A percentile compares a stretch with the other conserved stretches of the same genome.
phyloP scores from a whole-genome alignment of 2,113 vertebrate genomes.

The Ageneiosus marmoratus region DNA sequence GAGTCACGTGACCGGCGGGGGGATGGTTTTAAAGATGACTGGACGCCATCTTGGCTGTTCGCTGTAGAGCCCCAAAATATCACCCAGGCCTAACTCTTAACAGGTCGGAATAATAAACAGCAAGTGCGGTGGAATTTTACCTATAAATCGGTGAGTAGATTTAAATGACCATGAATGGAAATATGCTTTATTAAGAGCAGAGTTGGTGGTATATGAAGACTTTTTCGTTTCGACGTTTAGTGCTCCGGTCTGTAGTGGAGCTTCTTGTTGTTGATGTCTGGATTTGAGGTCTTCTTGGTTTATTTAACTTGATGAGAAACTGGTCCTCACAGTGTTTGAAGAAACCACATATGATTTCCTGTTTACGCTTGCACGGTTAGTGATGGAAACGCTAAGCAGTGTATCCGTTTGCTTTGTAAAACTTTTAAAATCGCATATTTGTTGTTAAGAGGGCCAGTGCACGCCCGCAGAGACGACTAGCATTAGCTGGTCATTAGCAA shows the following conservation, averaged over 20 bases:
- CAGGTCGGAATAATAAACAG: constrained; percentile 56
- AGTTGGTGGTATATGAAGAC: neutral
- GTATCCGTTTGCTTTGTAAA: neutral
- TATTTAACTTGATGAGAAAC: too few relatives aligned
- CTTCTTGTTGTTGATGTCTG: constrained; percentile 1
- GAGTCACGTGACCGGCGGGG: constrained; percentile 69
- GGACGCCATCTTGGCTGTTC: constrained; percentile 86
- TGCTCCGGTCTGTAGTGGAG: constrained; percentile 24
- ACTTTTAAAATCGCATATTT: neutral
- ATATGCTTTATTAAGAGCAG: neutral
- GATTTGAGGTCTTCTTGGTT: neutral
- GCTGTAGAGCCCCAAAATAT: constrained; percentile 64
- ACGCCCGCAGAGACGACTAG: neutral
- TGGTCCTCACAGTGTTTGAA: neutral
- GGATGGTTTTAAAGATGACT: constrained; percentile 80
- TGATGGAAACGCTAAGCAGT: neutral
- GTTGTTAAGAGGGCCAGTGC: neutral
- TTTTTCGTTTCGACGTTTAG: neutral
- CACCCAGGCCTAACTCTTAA: constrained; percentile 59
- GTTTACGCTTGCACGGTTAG: neutral
- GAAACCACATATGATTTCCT: neutral
- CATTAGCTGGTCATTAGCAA: neutral
- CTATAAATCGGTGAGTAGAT: constrained; percentile 64
- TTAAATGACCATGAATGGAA: neutral
- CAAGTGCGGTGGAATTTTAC: constrained; percentile 49